Base-by-base conservation (phyloP, 2,888 invertebrate genomes). In the Amphipyra tragopoginis region DNA sequence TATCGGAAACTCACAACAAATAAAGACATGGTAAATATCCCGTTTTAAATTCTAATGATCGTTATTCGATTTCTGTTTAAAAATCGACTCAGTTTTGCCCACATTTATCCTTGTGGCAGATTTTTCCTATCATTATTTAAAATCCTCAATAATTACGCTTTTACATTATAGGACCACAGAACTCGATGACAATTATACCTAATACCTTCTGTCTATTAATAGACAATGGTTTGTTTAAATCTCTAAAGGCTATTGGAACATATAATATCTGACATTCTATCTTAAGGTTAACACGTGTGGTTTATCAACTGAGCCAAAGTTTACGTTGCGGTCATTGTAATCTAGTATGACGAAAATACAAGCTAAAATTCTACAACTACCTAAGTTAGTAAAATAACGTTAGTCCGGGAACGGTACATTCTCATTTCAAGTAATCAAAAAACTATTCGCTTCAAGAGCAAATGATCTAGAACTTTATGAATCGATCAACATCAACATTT, bases 271-370 rank as follows among this genome's bases (percentile, higher is more conserved):
- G 58, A 64, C 40, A 56, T 58, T 63, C 45, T 63, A 69, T 75
- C 62, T 55, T 67, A 57, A 56, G 72, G 21, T 72, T 72, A 65
- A 75, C 59, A 21, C 54, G 76, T 72, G 67, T 64, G 52, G 54
- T 73, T 77, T 77, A 77, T 75, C 69, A 77, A 52, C 47, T 59
- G 43, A 72, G 54, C 47, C 61, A 65, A 63, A 69, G 60, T 65
- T 77, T 63, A 77, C 26, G 36, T 29, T 53, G 63, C 58, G 60
- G 63, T 73, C 63, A 69, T 61, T 56, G 52, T 69, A 58, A 75
- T 72, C 62, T 55, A 52, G 59, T 48, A 44, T 44, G 36, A 65
- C 43, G 40, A 72, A 72, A 72, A 65, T 60, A 61, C 21, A 13
- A 40, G 33, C 44, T 56, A 43, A 33, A 54, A 51, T 51, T 42